phyloP scores from a whole-genome alignment of 1,140 invertebrate genomes.

The Conopomorpha cramerella region DNA sequence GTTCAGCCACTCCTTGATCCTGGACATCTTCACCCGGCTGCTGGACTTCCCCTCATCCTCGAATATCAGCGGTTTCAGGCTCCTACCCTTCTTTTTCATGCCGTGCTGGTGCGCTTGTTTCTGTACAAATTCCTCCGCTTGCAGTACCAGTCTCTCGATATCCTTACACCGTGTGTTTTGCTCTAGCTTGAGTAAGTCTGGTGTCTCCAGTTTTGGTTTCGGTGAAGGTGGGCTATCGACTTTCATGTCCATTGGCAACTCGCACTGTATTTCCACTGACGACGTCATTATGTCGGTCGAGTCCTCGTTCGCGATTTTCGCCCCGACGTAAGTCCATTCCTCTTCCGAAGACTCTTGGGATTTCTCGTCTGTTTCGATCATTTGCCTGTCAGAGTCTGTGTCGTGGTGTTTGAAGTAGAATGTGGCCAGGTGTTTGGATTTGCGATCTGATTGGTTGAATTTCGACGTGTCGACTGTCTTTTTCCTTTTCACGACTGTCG shows the following conservation, averaged over 20 bases:
- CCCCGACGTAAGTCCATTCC: slow-evolving; percentile 71
- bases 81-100: slow-evolving; percentile 49
- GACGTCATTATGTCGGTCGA: slow-evolving; percentile 56
- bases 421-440: slow-evolving; percentile 78
- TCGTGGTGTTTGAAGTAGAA: slow-evolving; percentile 85
- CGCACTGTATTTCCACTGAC: slow-evolving; percentile 47
- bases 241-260: slow-evolving; percentile 37
- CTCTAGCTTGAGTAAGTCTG: slow-evolving; percentile 35
- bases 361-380: slow-evolving; percentile 55
- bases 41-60: slow-evolving; percentile 51
- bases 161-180: slow-evolving; percentile 43
- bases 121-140: slow-evolving; percentile 73
- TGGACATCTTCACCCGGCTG: slow-evolving; percentile 65
- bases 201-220: slow-evolving; percentile 35
- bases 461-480: slow-evolving; percentile 60
- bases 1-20: slow-evolving; percentile 73
- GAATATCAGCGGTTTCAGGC: slow-evolving; percentile 59
- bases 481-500: slow-evolving; percentile 52
- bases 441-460: slow-evolving; percentile 71
- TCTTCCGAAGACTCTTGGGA: slow-evolving; percentile 69
- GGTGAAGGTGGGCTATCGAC: slow-evolving; percentile 20
- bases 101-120: slow-evolving; percentile 47
- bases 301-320: slow-evolving; percentile 49
- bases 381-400: slow-evolving; percentile 74
- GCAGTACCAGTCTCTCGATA: slow-evolving; percentile 69